A percentile compares a stretch with the other conserved stretches of the same genome.
phyloP scores from a whole-genome alignment of 2,888 invertebrate species.

The Apamea crenata region DNA sequence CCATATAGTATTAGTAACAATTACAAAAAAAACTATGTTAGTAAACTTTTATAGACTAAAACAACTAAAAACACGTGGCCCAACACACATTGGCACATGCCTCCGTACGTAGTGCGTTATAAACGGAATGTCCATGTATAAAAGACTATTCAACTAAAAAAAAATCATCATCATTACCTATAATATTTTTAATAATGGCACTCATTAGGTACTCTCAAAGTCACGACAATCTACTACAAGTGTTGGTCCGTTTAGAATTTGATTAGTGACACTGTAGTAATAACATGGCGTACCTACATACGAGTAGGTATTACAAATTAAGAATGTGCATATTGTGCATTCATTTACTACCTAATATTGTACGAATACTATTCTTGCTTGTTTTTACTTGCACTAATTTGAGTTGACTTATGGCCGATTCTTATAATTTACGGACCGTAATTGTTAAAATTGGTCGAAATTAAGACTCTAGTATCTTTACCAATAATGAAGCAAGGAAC shows the following conservation, averaged over 20 bases:
- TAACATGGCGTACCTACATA: conserved; percentile 1
- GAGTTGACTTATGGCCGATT: background rate
- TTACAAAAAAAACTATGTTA: no score
- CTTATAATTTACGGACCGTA: no score
- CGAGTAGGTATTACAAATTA: conserved; percentile 28
- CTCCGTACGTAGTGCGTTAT: no score
- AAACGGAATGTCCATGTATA: no score
- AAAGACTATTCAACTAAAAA: no score
- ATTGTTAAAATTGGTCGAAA: no score
- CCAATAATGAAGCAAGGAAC: background rate
- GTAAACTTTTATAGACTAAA: no score
- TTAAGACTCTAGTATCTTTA: background rate
- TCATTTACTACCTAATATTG: background rate
- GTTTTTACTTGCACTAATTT: conserved; percentile 22
- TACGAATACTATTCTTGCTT: background rate
- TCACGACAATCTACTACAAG: background rate
- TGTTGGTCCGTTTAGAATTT: conserved; percentile 20
- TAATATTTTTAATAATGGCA: no score
- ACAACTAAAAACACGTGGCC: no score
- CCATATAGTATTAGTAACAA: no score
- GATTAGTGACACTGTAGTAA: conserved; percentile 13
- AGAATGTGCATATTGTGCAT: conserved; percentile 1
- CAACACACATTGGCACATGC: no score
- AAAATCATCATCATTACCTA: no score
- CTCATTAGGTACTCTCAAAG: background rate